phyloP scores from a whole-genome alignment of 1,140 invertebrate species.

The Charaxes varanes region DNA sequence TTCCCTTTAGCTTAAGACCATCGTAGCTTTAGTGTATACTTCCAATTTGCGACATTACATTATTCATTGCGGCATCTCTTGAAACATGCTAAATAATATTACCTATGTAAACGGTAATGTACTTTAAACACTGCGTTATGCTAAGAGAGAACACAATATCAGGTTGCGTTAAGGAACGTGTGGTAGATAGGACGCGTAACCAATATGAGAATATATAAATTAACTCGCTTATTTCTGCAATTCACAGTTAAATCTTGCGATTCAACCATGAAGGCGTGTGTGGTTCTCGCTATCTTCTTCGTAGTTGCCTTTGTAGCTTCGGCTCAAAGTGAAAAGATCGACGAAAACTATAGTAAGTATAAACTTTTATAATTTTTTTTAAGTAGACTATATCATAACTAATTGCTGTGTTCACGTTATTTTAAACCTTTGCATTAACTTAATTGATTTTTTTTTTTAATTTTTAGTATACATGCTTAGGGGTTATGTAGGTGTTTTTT shows the following conservation, averaged over 20 bases:
- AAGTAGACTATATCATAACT: too few species aligned
- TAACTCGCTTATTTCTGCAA: conserved; percentile 25
- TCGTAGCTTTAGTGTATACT: conserved; percentile 1
- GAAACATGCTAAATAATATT: background rate
- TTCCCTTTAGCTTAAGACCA: conserved; percentile 42
- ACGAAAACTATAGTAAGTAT: conserved; percentile 18
- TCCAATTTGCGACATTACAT: conserved; percentile 1
- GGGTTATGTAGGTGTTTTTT: too few species aligned
- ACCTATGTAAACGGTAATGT: conserved; percentile 12
- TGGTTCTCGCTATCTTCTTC: conserved; percentile 30
- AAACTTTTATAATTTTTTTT: background rate
- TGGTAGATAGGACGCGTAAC: conserved; percentile 21
- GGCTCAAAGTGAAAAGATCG: conserved; percentile 14
- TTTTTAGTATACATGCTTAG: too few species aligned
- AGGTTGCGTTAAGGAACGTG: conserved; percentile 14
- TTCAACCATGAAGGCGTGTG: conserved; percentile 37
- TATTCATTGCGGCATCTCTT: background rate
- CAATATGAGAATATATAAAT: conserved; percentile 40
- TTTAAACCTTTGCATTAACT: too few species aligned
- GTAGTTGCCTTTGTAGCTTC: conserved; percentile 19
- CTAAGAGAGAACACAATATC: background rate
- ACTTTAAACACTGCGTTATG: conserved; percentile 4
- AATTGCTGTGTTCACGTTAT: too few species aligned
- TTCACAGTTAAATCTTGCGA: conserved; percentile 26
- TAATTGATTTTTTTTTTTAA: background rate